phyloP scores from a whole-genome alignment of 1,140 invertebrate genomes.

The Teleogryllus occipitalis region DNA sequence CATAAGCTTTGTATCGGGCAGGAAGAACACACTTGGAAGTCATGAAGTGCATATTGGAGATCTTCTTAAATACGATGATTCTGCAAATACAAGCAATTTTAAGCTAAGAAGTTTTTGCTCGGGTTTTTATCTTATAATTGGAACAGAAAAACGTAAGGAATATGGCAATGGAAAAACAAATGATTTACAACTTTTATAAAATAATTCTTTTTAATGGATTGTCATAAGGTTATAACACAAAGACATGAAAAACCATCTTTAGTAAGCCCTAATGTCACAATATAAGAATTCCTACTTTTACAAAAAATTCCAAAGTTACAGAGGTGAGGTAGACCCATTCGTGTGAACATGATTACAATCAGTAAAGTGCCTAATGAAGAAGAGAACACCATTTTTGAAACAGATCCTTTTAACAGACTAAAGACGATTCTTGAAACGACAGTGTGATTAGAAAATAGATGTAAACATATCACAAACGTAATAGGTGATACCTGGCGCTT shows the following conservation, averaged over 20 bases:
- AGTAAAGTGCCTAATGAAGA: neutral
- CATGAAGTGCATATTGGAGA: neutral
- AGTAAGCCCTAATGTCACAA: neutral
- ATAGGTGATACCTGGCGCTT: neutral
- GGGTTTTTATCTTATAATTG: neutral
- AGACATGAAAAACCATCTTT: slow-evolving; percentile 1
- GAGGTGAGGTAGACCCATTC: neutral
- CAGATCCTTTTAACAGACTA: neutral
- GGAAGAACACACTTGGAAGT: neutral
- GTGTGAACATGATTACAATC: neutral
- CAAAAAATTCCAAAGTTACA: neutral
- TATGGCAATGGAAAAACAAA: neutral
- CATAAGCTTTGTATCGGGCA: neutral
- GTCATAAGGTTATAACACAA: neutral
- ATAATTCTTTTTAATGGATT: slow-evolving; percentile 1
- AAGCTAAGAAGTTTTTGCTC: neutral
- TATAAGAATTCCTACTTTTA: neutral
- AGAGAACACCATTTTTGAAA: neutral
- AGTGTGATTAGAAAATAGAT: neutral
- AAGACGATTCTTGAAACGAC: neutral
- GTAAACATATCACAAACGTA: neutral
- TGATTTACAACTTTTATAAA: neutral
- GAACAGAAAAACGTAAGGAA: neutral
- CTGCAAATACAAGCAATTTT: neutral
- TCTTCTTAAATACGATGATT: neutral